Evolutionary conservation across 2,113 vertebrate genomes (phyloP), one percentile per base, ranked within the genome.

Genomic region (Catagonus wagneri): DNA sequence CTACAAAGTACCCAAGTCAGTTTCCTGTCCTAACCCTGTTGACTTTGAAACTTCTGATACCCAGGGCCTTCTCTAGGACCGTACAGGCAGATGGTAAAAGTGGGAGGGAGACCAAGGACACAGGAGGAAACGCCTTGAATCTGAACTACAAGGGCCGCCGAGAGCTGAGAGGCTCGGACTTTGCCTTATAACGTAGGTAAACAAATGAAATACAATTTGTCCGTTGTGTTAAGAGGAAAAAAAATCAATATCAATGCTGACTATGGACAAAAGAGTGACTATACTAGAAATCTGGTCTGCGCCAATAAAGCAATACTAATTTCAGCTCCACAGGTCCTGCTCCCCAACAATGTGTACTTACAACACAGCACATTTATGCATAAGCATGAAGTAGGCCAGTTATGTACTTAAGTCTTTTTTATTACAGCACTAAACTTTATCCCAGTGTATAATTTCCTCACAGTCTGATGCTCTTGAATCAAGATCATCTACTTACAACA

Each of bases 151-250:
- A 83, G 32, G 39, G 27, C 90, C 12, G 54, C n/a, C 39, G 61
- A 66, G 50, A 83, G 56, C 56, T 61, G 3, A 72, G 1, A 52
- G 39, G 61, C 60, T n/a, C 54, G 20, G 54, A 66, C 87, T 92
- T 79, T 52, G 79, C 65, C 39, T 92, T 89, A 69, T 3, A 61
- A 75, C 3, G 7, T 27, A 56, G n/a, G 22, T 54, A 74, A 94
- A 80, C 17, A 85, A 93, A 39, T 72, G 54, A 94, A 83, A 94
- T 19, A 66, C 8, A 81, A 66, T 81, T 72, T 66, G 25, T 54
- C 75, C 19, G 0, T 56, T 68, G 39, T 52, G 58, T 76, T 84
- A 74, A 90, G 44, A 90, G 44, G 34, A 27, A 27, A n/a, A 84
- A 94, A 92, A 71, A 36, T 69, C 54, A 79, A 23, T 13, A 81